Evolutionary conservation across 1,140 invertebrate genomes (phyloP), one percentile per base, ranked within the genome.

Genomic region (Pygmarrhopalites habei): DNA sequence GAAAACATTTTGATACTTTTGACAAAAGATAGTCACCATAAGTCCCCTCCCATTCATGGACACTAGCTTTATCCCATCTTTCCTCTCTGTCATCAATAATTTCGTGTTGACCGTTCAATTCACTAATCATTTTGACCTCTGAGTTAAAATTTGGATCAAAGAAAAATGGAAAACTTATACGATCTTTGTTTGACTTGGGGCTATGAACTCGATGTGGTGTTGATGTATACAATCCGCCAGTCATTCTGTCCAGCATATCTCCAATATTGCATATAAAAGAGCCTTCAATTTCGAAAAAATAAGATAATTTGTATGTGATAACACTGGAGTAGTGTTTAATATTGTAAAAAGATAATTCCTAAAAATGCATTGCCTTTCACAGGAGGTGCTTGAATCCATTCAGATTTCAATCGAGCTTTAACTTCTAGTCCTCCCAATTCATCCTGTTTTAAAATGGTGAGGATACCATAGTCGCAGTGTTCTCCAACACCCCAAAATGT

Each of bases 211-310:
- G 60, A 51, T 67, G 65, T 4, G 58, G 65, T 1, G 60, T 67
- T 10, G 65, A 63, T 2, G 35, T 25, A 29, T 55, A 63, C 1
- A 67, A 17, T 17, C 65, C 65, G 2, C 60, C 61, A 2, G 60
- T 67, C 44, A 63, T 47, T 43, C 49, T 29, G 10, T 67, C 65
- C 46, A 67, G 25, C 61, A 63, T 63, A 43, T 67, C 65, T 0
- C 65, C 65, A 56, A 67, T 63, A 51, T 67, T 67, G 28, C 60
- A 63, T 12, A 67, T 49, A 64, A 67, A 67, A 1, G 65, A 43
- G 10, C 46, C 58, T 3, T 21, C 43, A 49, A 67, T 44, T n/a
- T n/a, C n/a, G n/a, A n/a, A n/a, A n/a, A n/a, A n/a, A n/a, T n/a
- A n/a, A n/a, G n/a, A n/a, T n/a, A n/a, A n/a, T n/a, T n/a, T n/a